A percentile compares a stretch with the other conserved stretches of the same genome.
phyloP scores from a whole-genome alignment of 2,797 vertebrate genomes.

The Zalophus californianus region DNA sequence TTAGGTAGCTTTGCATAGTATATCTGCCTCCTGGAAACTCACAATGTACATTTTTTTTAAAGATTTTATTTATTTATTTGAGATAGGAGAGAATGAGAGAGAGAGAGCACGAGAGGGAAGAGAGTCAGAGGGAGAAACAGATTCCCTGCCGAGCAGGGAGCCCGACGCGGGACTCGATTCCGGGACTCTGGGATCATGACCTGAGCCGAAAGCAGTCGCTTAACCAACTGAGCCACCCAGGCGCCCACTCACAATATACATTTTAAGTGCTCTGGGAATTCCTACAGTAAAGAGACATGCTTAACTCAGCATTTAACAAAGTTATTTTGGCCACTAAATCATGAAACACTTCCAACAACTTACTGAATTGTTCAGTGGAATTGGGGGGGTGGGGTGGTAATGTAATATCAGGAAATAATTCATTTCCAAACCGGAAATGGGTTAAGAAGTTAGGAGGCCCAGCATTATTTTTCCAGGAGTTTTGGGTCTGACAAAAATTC shows the following conservation, averaged over 20 bases:
- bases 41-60: neutral
- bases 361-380: slow-evolving; percentile 19
- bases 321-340: slow-evolving; percentile 23
- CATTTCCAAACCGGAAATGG: neutral
- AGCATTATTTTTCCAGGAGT: neutral
- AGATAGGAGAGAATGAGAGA: no score
- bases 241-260: neutral
- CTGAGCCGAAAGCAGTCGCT: no score
- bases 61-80: no score
- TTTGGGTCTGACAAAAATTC: neutral
- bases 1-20: neutral
- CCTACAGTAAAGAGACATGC: neutral
- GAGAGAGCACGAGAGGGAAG: no score
- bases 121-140: no score
- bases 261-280: slow-evolving; percentile 19
- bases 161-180: no score
- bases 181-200: no score
- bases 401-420: neutral
- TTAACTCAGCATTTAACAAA: slow-evolving; percentile 17
- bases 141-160: no score
- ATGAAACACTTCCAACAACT: neutral
- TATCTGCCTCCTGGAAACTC: neutral
- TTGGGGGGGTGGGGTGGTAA: neutral
- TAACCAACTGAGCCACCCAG: no score
- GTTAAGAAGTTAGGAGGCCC: neutral